Evolutionary conservation across 2,797 vertebrate species (phyloP).

Genomic region (Hylomyscus alleni): DNA sequence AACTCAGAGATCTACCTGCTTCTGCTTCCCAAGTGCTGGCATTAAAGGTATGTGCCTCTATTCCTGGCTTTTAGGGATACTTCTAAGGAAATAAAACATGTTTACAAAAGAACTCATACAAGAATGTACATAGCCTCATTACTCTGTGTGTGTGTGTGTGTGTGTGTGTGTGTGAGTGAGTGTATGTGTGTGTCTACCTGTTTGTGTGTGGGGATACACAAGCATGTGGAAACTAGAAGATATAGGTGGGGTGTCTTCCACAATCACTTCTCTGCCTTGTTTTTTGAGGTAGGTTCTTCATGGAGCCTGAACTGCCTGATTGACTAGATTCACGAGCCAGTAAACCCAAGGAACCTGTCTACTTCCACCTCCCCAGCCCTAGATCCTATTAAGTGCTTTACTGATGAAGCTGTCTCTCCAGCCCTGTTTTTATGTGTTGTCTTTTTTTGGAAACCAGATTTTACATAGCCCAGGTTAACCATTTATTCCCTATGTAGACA

Average conservation of each 20-base stretch:
- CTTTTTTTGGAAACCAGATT: not conserved
- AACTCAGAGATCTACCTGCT: not conserved
- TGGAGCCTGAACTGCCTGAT: not conserved
- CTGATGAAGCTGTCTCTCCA: not conserved
- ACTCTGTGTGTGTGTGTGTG: not conserved
- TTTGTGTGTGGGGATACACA: not conserved
- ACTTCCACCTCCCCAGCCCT: not conserved
- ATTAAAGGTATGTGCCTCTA: too few species aligned
- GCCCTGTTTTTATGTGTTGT: not conserved
- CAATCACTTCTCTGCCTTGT: not conserved
- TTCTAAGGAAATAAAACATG: constrained; percentile 32
- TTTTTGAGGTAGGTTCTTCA: not conserved
- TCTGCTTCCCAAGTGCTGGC: not conserved
- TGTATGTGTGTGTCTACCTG: not conserved
- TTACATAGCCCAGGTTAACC: not conserved
- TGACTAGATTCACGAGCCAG: not conserved
- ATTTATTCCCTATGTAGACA: not conserved
- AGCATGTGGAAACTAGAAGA: not conserved
- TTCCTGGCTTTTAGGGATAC: not conserved
- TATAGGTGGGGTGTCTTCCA: not conserved
- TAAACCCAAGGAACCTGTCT: not conserved
- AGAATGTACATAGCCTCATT: not conserved
- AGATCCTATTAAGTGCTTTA: not conserved
- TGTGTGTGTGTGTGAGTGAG: not conserved
- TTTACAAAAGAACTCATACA: not conserved